Evolutionary conservation across 2,113 vertebrate genomes (phyloP).

Genomic region (Lipophrys pholis): DNA sequence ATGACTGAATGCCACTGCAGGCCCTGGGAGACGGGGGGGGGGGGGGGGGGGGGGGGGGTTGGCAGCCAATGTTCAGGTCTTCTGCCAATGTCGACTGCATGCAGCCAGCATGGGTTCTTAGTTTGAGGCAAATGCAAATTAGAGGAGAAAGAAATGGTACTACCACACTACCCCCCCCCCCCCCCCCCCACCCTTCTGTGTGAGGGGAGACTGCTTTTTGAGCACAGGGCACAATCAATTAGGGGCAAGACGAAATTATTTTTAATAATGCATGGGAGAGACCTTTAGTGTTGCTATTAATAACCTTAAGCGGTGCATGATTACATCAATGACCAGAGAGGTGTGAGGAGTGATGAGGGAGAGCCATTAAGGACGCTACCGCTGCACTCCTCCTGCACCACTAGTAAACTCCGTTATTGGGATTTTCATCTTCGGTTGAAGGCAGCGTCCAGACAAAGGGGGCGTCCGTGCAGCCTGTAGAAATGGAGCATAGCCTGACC

Average conservation of each 20-base stretch:
- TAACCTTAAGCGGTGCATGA: constrained; percentile 22
- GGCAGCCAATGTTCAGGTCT: constrained; percentile 53
- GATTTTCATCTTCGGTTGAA: too few species aligned
- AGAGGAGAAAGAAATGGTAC: constrained; percentile 43
- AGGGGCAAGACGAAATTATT: constrained; percentile 15
- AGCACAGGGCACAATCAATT: constrained; percentile 19
- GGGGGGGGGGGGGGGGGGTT: constrained; percentile 47
- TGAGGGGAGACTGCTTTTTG: constrained; percentile 22
- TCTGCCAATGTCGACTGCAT: constrained; percentile 53
- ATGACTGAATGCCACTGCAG: constrained; percentile 61
- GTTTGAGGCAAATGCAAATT: constrained; percentile 61
- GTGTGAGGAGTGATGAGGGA: constrained; percentile 14
- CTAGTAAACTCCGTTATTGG: too few species aligned
- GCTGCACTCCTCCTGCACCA: neutral
- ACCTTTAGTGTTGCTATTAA: constrained; percentile 28
- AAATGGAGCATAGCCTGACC: too few species aligned
- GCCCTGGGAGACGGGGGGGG: constrained; percentile 17
- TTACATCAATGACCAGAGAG: constrained; percentile 17
- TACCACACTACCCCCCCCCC: neutral
- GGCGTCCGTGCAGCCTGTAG: too few species aligned
- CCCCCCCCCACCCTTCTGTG: neutral
- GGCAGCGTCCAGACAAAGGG: too few species aligned
- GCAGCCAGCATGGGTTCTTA: constrained; percentile 49
- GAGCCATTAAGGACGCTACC: neutral
- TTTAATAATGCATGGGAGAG: constrained; percentile 35